Conservation (phyloP, 2,888 invertebrate genomes). For the Steinernema hermaphroditum region DNA sequence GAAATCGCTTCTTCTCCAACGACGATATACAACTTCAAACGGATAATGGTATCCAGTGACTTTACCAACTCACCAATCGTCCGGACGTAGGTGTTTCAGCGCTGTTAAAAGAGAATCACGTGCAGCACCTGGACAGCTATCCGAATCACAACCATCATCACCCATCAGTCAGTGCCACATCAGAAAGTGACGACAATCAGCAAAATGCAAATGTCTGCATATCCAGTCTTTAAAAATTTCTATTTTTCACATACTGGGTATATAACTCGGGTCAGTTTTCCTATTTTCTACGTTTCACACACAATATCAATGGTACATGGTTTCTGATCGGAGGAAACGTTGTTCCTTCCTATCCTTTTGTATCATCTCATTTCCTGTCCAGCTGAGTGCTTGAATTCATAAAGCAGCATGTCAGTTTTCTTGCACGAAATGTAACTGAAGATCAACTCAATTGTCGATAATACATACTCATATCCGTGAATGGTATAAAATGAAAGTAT, state of each 20-base stretch:
- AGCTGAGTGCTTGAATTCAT: background rate
- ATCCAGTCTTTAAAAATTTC: slow-evolving; percentile 27
- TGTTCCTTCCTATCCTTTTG: slow-evolving; percentile 13
- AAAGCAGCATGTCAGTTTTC: slow-evolving; percentile 17
- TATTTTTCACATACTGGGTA: slow-evolving; percentile 22
- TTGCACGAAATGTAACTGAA: background rate
- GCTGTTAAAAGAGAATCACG: slow-evolving; percentile 11
- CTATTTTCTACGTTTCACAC: background rate
- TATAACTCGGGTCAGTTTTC: slow-evolving; percentile 18
- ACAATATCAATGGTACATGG: slow-evolving; percentile 19
- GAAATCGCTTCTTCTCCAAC: slow-evolving; percentile 11
- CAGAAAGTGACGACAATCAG: slow-evolving; percentile 14
- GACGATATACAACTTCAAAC: slow-evolving; percentile 6
- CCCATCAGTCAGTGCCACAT: background rate
- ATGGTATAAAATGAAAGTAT: background rate
- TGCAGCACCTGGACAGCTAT: background rate
- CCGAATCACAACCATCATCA: background rate
- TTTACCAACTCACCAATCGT: background rate
- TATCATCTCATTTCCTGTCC: background rate
- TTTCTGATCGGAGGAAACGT: slow-evolving; percentile 22
- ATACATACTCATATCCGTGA: background rate
- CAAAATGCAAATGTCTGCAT: slow-evolving; percentile 27
- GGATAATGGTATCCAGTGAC: background rate
- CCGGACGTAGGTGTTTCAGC: slow-evolving; percentile 19
- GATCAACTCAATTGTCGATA: background rate